Conservation (phyloP, 1,140 invertebrate genomes). For the Hirudo medicinalis region DNA sequence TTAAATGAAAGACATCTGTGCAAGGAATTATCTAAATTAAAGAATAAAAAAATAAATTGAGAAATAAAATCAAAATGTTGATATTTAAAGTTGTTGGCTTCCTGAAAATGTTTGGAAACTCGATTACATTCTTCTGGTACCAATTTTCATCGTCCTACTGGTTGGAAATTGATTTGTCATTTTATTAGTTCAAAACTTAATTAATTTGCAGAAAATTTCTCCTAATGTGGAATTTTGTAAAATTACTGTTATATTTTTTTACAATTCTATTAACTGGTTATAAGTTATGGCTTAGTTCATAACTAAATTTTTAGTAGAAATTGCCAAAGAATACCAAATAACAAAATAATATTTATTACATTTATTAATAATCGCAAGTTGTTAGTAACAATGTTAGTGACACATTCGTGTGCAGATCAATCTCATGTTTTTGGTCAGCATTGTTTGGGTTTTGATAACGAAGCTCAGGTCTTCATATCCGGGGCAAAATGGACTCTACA, state of each 20-base stretch:
- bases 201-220: too few relatives aligned
- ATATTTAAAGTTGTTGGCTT: conserved; percentile 29
- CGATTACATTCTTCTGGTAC: conserved; percentile 32
- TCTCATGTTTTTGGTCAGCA: conserved; percentile 69
- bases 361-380: neutral
- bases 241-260: too few relatives aligned
- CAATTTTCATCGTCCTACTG: conserved; percentile 32
- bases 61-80: too few relatives aligned
- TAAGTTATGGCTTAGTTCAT: too few relatives aligned
- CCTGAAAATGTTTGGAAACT: conserved; percentile 23
- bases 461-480: conserved; percentile 73
- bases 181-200: too few relatives aligned
- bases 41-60: too few relatives aligned
- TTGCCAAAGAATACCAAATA: neutral
- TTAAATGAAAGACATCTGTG: neutral
- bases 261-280: too few relatives aligned
- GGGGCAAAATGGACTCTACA: conserved; percentile 67
- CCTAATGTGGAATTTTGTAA: too few relatives aligned
- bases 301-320: too few relatives aligned
- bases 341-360: neutral
- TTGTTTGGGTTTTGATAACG: conserved; percentile 87
- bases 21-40: too few relatives aligned
- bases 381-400: neutral
- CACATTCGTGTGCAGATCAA: conserved; percentile 53
- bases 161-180: conserved; percentile 25